Evolutionary conservation across 2,113 vertebrate species (phyloP).

Genomic region (Urocitellus parryii): DNA sequence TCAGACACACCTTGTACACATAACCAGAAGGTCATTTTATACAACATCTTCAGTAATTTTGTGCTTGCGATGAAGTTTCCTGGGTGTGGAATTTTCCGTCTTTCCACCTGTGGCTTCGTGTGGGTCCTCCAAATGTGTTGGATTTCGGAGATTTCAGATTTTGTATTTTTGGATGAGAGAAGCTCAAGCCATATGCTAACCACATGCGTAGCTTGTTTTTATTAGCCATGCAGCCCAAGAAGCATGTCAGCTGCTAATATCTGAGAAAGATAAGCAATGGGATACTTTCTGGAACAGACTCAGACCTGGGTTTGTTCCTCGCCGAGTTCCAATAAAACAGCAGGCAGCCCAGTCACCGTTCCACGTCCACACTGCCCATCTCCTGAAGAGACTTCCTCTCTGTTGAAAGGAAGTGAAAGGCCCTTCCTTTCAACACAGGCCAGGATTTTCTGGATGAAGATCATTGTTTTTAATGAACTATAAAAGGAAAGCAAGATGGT

Average conservation of each 20-base stretch:
- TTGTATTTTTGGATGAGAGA: background rate
- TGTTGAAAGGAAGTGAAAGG: background rate
- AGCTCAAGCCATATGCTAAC: background rate
- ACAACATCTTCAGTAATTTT: background rate
- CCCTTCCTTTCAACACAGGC: background rate
- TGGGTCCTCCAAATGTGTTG: background rate
- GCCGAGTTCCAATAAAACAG: background rate
- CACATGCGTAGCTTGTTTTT: background rate
- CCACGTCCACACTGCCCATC: background rate
- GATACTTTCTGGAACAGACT: background rate
- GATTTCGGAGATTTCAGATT: background rate
- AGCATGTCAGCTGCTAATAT: background rate
- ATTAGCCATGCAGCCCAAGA: background rate
- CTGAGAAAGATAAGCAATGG: background rate
- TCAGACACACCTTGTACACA: background rate
- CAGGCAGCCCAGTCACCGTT: background rate
- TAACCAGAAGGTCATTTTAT: background rate
- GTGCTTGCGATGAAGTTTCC: background rate
- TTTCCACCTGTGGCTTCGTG: background rate
- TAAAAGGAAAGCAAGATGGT: constrained; percentile 8
- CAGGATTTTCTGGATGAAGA: background rate
- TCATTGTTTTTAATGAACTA: background rate
- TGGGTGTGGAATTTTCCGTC: background rate
- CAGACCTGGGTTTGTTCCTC: background rate
- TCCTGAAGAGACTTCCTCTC: background rate